Base-by-base conservation (phyloP, 2,888 invertebrate species). In the Chironomus riparius region DNA sequence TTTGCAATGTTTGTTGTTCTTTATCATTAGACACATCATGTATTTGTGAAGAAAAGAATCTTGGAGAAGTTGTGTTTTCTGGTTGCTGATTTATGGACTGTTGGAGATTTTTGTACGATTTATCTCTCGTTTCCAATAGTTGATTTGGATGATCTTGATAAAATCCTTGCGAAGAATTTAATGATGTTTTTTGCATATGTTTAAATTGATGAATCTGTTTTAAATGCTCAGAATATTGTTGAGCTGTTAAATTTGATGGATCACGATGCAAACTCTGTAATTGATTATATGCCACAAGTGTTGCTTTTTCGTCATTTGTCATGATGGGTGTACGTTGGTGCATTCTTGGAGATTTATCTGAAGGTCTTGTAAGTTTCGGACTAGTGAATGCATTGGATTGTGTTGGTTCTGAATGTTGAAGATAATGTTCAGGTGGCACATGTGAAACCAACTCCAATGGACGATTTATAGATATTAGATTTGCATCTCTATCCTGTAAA, bases 191-290 rank as follows among this genome's bases (percentile, higher is more conserved):
- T 2, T 61, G 38, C 38, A 47, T 15, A n/a, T 15, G 61, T 13
- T 72, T 72, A 13, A 62, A 47, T 24, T 62, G 24, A 62, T 72
- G 50, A 1, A 72, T 1, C 4, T 72, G 24, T n/a, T 74, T 74
- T 3, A 68, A 24, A 7, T 68, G 68, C 24, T 74, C 74, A 0
- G 65, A 24, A 68, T 74, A 74, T 74, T 74, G 74, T 18, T 74
- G 74, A 21, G 38, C 5, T 10, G 38, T 38, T 38, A 38, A 38
- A 47, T 22, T 68, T 21, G 22, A 21, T 24, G 65, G 22, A 68
- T 68, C 68, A 12, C 65, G 48, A n/a, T 38, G 68, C 7, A 74
- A 22, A 21, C 47, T 65, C n/a, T 74, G 65, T 5, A 74, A 47
- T 24, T 74, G 74, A 22, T 74, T 47, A 18, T 74, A 74, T n/a